Base-by-base conservation (phyloP, 2,797 vertebrate genomes). In the Pangasius krempfi region DNA sequence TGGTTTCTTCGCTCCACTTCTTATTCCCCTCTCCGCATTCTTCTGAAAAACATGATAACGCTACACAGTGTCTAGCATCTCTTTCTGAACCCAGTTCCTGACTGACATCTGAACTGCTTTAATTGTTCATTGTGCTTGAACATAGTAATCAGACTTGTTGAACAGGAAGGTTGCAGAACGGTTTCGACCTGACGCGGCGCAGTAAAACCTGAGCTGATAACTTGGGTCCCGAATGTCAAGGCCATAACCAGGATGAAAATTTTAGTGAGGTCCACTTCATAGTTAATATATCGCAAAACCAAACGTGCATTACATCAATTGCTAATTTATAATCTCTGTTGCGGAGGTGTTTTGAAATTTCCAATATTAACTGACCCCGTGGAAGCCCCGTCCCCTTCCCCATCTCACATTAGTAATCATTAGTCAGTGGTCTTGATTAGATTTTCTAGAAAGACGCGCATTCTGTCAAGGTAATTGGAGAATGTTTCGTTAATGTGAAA, bases 61-160 rank as follows among this genome's bases (percentile, higher is more conserved):
- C 33, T 33, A n/a, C 82, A 73, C 33, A n/a, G 25, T 80, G 52
- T 75, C 66, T 80, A 75, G 27, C n/a, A 13, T 20, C 52, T 25
- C 60, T 22, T 82, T 78, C 40, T 56, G 47, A 79, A 84, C 27
- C 72, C 25, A 16, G 20, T 27, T 60, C 56, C 56, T 8, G 68
- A 56, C 79, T 30, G 89, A 87, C 81, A 70, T 79, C 52, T 54
- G 52, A 62, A 70, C 78, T 60, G n/a, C 52, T 58, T n/a, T 89
- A 87, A 89, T 85, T 87, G 72, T 52, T 54, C 20, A 70, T 27
- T 68, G 68, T 9, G 4, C 54, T 60, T 50, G n/a, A 79, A 68
- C 33, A 12, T 58, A 52, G 47, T 47, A 75, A 87, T 79, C 44
- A 62, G 80, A 52, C 40, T 44, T 33, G 47, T 56, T 4, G 25